Percentiles rank a stretch among this genome's conserved stretches.
Evolutionary conservation across 2,113 vertebrate genomes (phyloP).

Genomic region (Rhinoderma darwinii): DNA sequence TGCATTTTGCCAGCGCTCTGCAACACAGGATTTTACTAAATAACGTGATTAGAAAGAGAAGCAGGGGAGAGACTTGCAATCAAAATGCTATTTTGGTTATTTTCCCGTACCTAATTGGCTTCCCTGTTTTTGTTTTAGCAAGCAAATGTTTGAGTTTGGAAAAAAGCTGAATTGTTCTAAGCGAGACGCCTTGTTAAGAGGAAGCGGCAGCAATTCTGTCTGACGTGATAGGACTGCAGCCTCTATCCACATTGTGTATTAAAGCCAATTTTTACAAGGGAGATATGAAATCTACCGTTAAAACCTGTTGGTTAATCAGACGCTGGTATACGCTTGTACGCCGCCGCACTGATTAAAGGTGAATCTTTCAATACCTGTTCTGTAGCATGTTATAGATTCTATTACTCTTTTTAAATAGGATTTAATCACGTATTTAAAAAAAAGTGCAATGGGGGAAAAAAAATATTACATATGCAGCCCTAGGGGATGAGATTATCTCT

Average conservation of each 20-base stretch:
- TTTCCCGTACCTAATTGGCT: slow-evolving; percentile 33
- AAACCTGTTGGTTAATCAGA: slow-evolving; percentile 49
- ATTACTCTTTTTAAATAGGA: slow-evolving; percentile 53
- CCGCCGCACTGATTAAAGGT: slow-evolving; percentile 42
- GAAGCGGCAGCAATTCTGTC: not conserved
- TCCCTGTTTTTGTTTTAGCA: slow-evolving; percentile 43
- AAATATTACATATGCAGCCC: slow-evolving; percentile 51
- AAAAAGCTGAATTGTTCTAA: slow-evolving; percentile 24
- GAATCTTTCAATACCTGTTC: slow-evolving; percentile 56
- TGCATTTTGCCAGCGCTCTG: slow-evolving; percentile 35
- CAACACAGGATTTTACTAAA: slow-evolving; percentile 20
- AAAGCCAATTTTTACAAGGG: slow-evolving; percentile 47
- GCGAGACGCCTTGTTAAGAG: slow-evolving; percentile 7
- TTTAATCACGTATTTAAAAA: slow-evolving; percentile 59
- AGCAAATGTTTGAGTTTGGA: slow-evolving; percentile 28
- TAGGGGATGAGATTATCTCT: slow-evolving; percentile 48
- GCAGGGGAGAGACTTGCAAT: slow-evolving; percentile 25
- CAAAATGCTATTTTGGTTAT: slow-evolving; percentile 42
- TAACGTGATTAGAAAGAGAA: slow-evolving; percentile 32
- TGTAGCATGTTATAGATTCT: slow-evolving; percentile 43
- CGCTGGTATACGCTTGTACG: not conserved
- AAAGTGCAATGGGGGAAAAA: slow-evolving; percentile 34
- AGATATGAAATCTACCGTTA: slow-evolving; percentile 50
- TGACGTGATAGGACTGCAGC: slow-evolving; percentile 19
- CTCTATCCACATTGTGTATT: slow-evolving; percentile 1